Evolutionary conservation across 2,888 invertebrate species (phyloP), one percentile per base, ranked within the genome.

Genomic region (Ormyrus pomaceus): DNA sequence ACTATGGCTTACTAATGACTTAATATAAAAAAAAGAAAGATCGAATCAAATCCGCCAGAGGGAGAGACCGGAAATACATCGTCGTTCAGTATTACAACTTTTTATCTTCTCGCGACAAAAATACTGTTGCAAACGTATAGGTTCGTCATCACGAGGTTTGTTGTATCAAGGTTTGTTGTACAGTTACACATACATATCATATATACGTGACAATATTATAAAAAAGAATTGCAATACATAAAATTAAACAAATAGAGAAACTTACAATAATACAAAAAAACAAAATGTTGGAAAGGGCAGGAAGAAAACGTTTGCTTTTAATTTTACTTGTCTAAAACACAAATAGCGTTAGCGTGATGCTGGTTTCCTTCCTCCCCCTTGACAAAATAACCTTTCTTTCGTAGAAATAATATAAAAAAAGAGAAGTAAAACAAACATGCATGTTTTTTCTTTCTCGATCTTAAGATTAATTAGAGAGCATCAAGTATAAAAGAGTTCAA

Each of bases 1-100:
- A 84, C 87, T 88, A 88, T 86, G 84, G 84, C 84, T 86, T 81
- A 79, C 87, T 88, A 88, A 86, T 88, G 87, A 88, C 88, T 89
- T 87, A 86, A 83, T 84, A 84, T 83, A 74, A 69, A 68, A 68
- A 76, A 62, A 69, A 75, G 50, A 58, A 81, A 74, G n/a, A 74
- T 70, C 65, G 69, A 73, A 80, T 77, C 70, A 74, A 78, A 75
- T 82, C 51, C 73, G 77, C 56, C 79, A 76, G 78, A 79, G 81
- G 79, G 78, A 81, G 81, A 79, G 78, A 81, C 75, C 76, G 81
- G 75, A 79, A 81, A 81, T 81, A 58, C 64, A 66, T 77, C 59
- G 68, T 69, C 50, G 65, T 34, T 34, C 34, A 34, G 34, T 34
- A 64, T 65, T 70, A 76, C 48, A 68, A 71, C 51, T 51, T 69